Percentiles rank a stretch among this genome's conserved stretches.
Evolutionary conservation across 1,140 invertebrate genomes (phyloP).

Genomic region (Coboldia fuscipes): DNA sequence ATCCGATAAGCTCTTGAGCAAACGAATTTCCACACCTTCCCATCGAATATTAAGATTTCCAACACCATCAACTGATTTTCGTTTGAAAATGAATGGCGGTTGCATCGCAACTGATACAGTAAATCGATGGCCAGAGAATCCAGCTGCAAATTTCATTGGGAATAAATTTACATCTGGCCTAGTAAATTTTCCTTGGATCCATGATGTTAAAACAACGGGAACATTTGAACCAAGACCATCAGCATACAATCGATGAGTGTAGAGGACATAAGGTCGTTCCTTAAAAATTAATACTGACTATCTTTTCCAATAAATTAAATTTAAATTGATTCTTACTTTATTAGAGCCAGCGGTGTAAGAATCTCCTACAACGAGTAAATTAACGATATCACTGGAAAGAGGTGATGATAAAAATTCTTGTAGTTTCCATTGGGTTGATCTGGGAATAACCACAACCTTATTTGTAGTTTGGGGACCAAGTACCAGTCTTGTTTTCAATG

Average conservation of each 20-base stretch:
- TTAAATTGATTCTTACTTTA: conserved; percentile 9
- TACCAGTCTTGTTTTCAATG: conserved; percentile 27
- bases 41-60: conserved; percentile 11
- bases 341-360: conserved; percentile 24
- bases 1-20: conserved; percentile 32
- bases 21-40: conserved; percentile 42
- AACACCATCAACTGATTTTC: conserved; percentile 19
- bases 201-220: conserved; percentile 38
- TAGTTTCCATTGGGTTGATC: conserved; percentile 44
- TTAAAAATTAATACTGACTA: conserved; percentile 11
- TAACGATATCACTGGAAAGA: conserved; percentile 34
- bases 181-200: conserved; percentile 34
- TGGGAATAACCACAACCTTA: conserved; percentile 35
- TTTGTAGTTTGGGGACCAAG: conserved; percentile 30
- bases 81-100: conserved; percentile 44
- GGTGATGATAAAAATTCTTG: conserved; percentile 37
- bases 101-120: conserved; percentile 37
- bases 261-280: conserved; percentile 41
- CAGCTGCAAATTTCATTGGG: conserved; percentile 36
- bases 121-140: conserved; percentile 49
- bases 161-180: conserved; percentile 35
- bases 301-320: conserved; percentile 2
- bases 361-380: conserved; percentile 39
- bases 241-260: conserved; percentile 41
- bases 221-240: conserved; percentile 41